Base-by-base conservation (phyloP, 2,797 vertebrate species). In the Muscicapa striata region DNA sequence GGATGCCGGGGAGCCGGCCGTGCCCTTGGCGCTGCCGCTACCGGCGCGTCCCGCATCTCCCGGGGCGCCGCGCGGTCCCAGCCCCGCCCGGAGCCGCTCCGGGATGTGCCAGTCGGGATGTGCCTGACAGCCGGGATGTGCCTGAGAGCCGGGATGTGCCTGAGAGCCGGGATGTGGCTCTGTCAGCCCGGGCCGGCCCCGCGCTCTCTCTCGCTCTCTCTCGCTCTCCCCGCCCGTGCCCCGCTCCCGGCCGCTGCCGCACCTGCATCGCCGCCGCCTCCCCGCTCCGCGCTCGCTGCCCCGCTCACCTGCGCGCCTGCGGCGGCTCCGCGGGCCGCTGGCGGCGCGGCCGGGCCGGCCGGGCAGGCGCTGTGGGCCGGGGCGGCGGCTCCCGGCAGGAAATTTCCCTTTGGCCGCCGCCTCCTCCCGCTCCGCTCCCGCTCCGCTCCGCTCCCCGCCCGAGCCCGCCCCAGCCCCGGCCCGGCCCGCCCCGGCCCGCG, bases 301-400 rank as follows among this genome's bases (percentile, higher is more conserved):
- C 4, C 72, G 43, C 72, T 77, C 75, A 64, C 75, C 61, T 64
- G 49, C 45, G 46, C 46, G 58, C 36, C 38, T 27, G 48, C 38
- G 61, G 61, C 59, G 57, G 84, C 78, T 89, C 81, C 51, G 49
- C 45, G 81, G 80, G 58, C 81, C 70, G 78, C 59, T 54, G 55
- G 69, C 75, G 82, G 62, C 75, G 75, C 75, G 75, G 61, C 75
- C 75, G 75, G 59, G 75, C 75, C 75, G 75, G 38, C 74, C 74
- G 59, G 75, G 75, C 75, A 77, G 75, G 75, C 75, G 61, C 75
- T 78, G 85, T 73, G 69, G 51, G 72, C 74, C 32, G 69, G 40
- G 78, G 78, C 95, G 75, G 89, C 69, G 67, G 67, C 48, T 69
- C 73, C 87, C 45, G 58, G 94, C 91, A 93, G 91, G 84, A 93